These are phyloP conservation scores for Catalaphyllia jardinei DNA, from an alignment of 64 coral and sea anemone genomes.

Conservation along the genomic window DNA sequence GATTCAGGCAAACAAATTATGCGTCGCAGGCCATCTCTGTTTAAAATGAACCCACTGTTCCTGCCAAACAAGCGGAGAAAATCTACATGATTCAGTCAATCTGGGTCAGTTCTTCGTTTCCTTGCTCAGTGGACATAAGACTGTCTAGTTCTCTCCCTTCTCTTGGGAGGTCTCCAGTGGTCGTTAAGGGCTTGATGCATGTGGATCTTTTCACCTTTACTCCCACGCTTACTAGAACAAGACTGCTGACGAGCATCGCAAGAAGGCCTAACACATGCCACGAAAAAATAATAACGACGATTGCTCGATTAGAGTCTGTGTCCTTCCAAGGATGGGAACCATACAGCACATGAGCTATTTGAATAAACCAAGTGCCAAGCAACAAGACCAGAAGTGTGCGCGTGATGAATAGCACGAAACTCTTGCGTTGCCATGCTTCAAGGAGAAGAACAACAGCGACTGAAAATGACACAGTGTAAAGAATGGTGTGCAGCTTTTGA, in stretches of 20 bases:
- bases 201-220: background rate
- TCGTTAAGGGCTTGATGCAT: constrained; percentile 29
- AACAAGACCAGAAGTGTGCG: constrained; percentile 55
- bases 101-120: constrained; percentile 21
- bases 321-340: background rate
- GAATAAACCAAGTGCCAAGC: constrained; percentile 70
- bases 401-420: constrained; percentile 26
- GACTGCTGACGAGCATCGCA: background rate
- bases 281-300: background rate
- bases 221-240: background rate
- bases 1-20: background rate
- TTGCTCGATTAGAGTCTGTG: background rate
- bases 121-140: constrained; percentile 15
- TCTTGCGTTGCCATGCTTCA: constrained; percentile 53
- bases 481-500: constrained; percentile 35
- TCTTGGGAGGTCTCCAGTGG: background rate
- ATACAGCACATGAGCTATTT: background rate
- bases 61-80: too few relatives aligned
- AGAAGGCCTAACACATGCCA: background rate
- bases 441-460: constrained; percentile 28
- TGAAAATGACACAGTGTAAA: constrained; percentile 55
- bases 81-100: background rate
- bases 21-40: too few relatives aligned
- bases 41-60: too few relatives aligned
- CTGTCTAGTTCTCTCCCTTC: constrained; percentile 27